phyloP scores from a whole-genome alignment of 2,888 invertebrate species.

The Drosophila mimetica region DNA sequence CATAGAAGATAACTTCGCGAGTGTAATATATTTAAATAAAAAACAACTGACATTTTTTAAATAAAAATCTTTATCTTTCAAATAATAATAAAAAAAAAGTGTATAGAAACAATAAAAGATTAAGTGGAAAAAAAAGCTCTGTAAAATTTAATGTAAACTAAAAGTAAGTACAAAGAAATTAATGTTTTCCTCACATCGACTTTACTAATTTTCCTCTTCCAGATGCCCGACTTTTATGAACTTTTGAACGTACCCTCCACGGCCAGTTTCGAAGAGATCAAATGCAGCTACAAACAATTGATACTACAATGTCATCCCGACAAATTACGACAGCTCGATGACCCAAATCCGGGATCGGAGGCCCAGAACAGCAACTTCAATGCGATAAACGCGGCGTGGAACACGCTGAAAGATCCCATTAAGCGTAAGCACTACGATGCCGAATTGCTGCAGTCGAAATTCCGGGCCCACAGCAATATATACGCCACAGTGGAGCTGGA shows the following conservation, averaged over 20 bases:
- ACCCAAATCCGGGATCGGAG: slow-evolving; percentile 59
- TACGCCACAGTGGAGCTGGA: slow-evolving; percentile 85
- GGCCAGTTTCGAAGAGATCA: slow-evolving; percentile 80
- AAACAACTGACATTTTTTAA: no score
- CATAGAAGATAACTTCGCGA: no score
- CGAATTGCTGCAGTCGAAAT: slow-evolving; percentile 86
- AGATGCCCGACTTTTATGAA: slow-evolving; percentile 80
- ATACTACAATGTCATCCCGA: slow-evolving; percentile 84
- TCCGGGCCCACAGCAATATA: slow-evolving; percentile 86
- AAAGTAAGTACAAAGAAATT: slow-evolving; percentile 61
- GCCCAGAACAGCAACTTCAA: slow-evolving; percentile 82
- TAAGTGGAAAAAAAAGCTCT: slow-evolving; percentile 5
- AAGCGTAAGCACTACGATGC: slow-evolving; percentile 88
- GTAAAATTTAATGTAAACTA: slow-evolving; percentile 8
- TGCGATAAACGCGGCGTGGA: slow-evolving; percentile 89
- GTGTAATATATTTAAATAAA: no score
- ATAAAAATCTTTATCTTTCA: no score
- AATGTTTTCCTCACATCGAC: slow-evolving; percentile 15
- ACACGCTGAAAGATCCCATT: slow-evolving; percentile 87
- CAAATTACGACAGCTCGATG: slow-evolving; percentile 77
- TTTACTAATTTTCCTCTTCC: slow-evolving; percentile 35
- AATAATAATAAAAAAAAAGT: no score
- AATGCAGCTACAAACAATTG: slow-evolving; percentile 83
- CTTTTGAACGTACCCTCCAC: slow-evolving; percentile 72
- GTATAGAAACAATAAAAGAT: not conserved